Conservation (phyloP, 2,888 invertebrate species). For the Acronicta alni region DNA sequence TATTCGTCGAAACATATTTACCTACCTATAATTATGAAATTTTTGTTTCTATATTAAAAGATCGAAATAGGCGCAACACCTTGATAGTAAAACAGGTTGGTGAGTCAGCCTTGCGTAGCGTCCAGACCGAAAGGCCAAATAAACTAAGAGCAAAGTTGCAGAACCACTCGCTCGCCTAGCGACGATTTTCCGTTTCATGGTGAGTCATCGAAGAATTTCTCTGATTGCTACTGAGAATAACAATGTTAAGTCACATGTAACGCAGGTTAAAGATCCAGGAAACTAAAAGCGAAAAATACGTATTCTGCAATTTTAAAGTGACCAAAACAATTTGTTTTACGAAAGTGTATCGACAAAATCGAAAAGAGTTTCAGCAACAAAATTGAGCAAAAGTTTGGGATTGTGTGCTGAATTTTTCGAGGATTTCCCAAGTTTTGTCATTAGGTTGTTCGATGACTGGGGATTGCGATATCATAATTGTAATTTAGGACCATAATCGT, state of each 20-base stretch:
- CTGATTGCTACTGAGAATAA: constrained; percentile 51
- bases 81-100: constrained; percentile 61
- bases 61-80: constrained; percentile 38
- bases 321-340: background rate
- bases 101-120: constrained; percentile 60
- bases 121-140: constrained; percentile 59
- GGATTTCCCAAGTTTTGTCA: too few species aligned
- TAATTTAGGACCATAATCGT: too few species aligned
- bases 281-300: background rate
- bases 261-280: constrained; percentile 3
- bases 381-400: too few species aligned
- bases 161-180: constrained; percentile 56
- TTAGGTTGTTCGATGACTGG: too few species aligned
- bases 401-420: too few species aligned
- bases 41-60: constrained; percentile 18
- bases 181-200: constrained; percentile 52
- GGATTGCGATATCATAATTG: too few species aligned
- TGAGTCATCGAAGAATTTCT: constrained; percentile 62
- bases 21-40: background rate
- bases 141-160: constrained; percentile 64
- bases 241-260: constrained; percentile 27
- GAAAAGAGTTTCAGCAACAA: too few species aligned
- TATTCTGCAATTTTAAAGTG: background rate
- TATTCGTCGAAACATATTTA: too few species aligned
- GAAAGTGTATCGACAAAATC: background rate